A percentile compares a stretch with the other conserved stretches of the same genome.
phyloP scores from a whole-genome alignment of 2,888 invertebrate species.

The Labia minor region DNA sequence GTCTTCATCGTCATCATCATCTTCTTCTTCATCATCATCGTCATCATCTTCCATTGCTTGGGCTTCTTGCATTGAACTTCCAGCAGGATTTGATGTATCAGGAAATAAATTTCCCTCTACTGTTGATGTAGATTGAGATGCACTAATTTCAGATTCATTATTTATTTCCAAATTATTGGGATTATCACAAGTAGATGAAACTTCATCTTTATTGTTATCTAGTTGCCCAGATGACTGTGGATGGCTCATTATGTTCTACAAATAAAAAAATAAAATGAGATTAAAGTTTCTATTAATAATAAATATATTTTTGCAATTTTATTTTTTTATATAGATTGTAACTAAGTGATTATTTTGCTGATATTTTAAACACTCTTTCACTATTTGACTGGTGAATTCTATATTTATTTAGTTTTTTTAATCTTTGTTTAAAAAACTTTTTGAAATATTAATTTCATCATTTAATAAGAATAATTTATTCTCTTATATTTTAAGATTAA shows the following conservation, averaged over 20 bases:
- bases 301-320: too few species aligned
- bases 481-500: too few species aligned
- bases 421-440: too few species aligned
- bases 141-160: constrained; percentile 1
- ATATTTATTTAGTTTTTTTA: too few species aligned
- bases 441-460: too few species aligned
- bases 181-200: background rate
- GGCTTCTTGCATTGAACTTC: background rate
- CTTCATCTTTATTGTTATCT: background rate
- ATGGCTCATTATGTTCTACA: background rate
- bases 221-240: background rate
- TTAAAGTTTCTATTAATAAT: too few species aligned
- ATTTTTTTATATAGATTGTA: too few species aligned
- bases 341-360: too few species aligned
- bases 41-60: background rate
- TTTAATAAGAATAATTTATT: too few species aligned
- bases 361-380: too few species aligned
- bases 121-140: background rate
- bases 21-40: background rate
- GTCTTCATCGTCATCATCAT: background rate
- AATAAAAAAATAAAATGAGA: too few species aligned
- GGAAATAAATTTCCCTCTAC: background rate
- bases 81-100: background rate
- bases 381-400: too few species aligned
- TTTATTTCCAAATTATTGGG: background rate